Conservation (phyloP, 2,888 invertebrate species). For the Thumatha senex region DNA sequence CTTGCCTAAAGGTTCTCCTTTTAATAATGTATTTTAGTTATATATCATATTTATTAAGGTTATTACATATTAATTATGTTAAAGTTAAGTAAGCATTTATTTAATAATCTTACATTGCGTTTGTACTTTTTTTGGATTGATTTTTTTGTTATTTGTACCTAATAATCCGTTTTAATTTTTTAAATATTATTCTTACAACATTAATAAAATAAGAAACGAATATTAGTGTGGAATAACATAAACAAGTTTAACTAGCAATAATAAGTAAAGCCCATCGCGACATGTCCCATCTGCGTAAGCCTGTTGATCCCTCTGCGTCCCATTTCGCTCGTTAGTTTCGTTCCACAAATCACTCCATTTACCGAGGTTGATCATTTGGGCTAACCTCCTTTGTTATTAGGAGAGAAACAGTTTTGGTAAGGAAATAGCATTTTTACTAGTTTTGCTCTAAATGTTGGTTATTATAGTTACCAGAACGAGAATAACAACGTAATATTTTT, state of each 20-base stretch:
- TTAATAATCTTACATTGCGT: no score
- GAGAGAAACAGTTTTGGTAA: not conserved
- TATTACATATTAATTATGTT: no score
- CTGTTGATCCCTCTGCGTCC: constrained; percentile 31
- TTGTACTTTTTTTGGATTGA: no score
- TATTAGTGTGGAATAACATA: constrained; percentile 5
- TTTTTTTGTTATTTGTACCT: no score
- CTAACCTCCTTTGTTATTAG: constrained; percentile 18
- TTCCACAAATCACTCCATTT: constrained; percentile 25
- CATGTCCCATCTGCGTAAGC: constrained; percentile 32
- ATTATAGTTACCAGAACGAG: no score
- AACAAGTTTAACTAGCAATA: constrained; percentile 20
- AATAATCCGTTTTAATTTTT: not conserved
- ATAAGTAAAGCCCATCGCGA: constrained; percentile 31
- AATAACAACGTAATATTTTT: no score
- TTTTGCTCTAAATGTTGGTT: no score
- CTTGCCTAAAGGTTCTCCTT: not conserved
- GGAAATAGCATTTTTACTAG: not conserved
- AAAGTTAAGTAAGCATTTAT: no score
- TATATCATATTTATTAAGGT: no score
- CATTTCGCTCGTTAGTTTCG: constrained; percentile 36
- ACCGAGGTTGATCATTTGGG: constrained; percentile 13
- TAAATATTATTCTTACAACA: not conserved
- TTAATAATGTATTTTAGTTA: no score
- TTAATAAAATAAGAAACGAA: not conserved